Evolutionary conservation across 2,113 vertebrate genomes (phyloP).

Genomic region (Leucosticte australis): DNA sequence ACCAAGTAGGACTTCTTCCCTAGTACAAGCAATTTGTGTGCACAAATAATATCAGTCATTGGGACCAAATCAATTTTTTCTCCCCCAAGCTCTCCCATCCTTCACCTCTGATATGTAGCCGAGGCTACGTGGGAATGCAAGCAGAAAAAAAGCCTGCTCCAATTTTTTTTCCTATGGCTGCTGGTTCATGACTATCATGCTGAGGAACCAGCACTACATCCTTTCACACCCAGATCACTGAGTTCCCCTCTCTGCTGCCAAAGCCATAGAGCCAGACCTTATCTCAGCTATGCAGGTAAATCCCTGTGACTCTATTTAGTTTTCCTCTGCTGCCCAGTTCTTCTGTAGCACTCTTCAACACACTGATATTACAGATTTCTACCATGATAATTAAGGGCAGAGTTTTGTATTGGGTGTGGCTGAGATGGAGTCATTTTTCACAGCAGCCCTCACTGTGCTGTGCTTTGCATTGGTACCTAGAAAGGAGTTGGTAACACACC

Average conservation of each 20-base stretch:
- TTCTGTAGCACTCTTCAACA: not conserved
- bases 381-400: not conserved
- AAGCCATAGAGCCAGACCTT: not conserved
- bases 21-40: not conserved
- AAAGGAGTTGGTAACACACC: not conserved
- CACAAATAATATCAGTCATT: not conserved
- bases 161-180: not conserved
- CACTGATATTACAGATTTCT: not conserved
- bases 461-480: not conserved
- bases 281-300: not conserved
- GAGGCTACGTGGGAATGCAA: not conserved
- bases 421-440: not conserved
- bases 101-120: not conserved
- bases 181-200: not conserved
- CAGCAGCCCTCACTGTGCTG: not conserved
- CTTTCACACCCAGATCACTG: not conserved
- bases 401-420: not conserved
- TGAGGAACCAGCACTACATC: not conserved
- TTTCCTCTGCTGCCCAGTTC: not conserved
- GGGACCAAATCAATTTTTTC: not conserved
- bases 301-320: not conserved
- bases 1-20: not conserved
- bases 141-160: not conserved
- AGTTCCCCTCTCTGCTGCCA: not conserved
- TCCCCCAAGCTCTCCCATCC: not conserved